Evolutionary conservation across 2,113 vertebrate species (phyloP).

Genomic region (Centropristis striata): DNA sequence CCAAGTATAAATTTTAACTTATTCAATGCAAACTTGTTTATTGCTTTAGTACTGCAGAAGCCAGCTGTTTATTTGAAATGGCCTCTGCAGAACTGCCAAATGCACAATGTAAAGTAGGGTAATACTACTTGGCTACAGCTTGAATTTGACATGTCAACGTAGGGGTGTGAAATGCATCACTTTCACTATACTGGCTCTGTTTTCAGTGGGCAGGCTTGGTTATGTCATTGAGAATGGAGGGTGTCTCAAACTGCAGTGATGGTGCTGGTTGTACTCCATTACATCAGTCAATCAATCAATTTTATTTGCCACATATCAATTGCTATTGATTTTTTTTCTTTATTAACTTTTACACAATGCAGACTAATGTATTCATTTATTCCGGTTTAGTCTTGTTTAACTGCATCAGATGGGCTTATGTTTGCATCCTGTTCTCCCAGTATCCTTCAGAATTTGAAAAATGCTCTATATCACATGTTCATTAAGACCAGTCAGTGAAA

Average conservation of each 20-base stretch:
- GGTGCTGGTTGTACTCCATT: not conserved
- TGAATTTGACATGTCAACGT: slow-evolving; percentile 7
- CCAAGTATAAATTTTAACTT: not conserved
- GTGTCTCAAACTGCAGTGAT: not conserved
- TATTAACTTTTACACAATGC: not conserved
- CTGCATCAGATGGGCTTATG: not conserved
- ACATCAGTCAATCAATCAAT: too few species aligned
- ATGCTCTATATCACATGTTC: not conserved
- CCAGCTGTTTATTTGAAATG: not conserved
- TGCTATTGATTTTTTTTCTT: too few species aligned
- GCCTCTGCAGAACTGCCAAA: not conserved
- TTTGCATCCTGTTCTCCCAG: not conserved
- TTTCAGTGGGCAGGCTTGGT: not conserved
- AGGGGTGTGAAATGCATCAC: not conserved
- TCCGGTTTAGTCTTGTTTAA: not conserved
- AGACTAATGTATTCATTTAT: not conserved
- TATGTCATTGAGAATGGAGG: not conserved
- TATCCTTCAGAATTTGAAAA: not conserved
- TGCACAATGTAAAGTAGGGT: not conserved
- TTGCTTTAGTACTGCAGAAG: not conserved
- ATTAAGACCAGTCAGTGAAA: not conserved
- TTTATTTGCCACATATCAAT: too few species aligned
- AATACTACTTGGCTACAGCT: not conserved
- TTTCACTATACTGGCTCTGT: not conserved
- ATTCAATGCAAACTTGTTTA: not conserved